Evolutionary conservation across 1,140 invertebrate genomes (phyloP), one percentile per base, ranked within the genome.

Genomic region (Aphelenchoides fujianensis): DNA sequence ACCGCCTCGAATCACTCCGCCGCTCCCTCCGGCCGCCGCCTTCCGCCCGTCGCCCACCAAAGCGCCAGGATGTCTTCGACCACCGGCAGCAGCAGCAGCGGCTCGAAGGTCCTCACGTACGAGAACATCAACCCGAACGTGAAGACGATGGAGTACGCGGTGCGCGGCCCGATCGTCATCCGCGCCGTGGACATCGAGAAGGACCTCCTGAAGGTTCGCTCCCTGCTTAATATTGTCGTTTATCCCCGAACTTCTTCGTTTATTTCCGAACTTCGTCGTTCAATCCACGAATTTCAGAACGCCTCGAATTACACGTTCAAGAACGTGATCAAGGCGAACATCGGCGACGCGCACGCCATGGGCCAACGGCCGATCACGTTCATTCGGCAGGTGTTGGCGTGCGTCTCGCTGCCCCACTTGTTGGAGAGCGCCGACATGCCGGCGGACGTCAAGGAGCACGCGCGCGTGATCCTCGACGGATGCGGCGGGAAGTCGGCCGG

Each of bases 311-410:
- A 66, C 82, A 92, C 93, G 31, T 98, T 98, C 86, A 90, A 90
- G 63, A 90, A 91, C 86, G 94, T 98, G n/a, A 94, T 98, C 78
- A 92, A 92, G 82, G 94, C 95, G 0, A 98, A 98, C 86, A 95
- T 98, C 82, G 96, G 96, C 52, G 96, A 98, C 87, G 95, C 94
- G 74, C 96, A 98, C 88, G 96, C 96, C 2, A 96, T 95, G 91
- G 94, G 94, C 23, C 96, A 98, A 85, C 86, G 88, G 57, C 95
- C 95, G 28, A 90, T 98, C 41, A 97, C 94, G 12, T 90, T 90
- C 76, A 84, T 90, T 41, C 81, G 90, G 80, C 61, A 93, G 89
- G 90, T 95, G 16, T 74, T 96, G 70, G 90, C 92, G 0, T 84
- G 93, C 36, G 90, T 92, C 23, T 85, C 90, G 0, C 89, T 90